Evolutionary conservation across 2,113 vertebrate genomes (phyloP), one percentile per base, ranked within the genome.

Genomic region (Ceyx cyanopectus): DNA sequence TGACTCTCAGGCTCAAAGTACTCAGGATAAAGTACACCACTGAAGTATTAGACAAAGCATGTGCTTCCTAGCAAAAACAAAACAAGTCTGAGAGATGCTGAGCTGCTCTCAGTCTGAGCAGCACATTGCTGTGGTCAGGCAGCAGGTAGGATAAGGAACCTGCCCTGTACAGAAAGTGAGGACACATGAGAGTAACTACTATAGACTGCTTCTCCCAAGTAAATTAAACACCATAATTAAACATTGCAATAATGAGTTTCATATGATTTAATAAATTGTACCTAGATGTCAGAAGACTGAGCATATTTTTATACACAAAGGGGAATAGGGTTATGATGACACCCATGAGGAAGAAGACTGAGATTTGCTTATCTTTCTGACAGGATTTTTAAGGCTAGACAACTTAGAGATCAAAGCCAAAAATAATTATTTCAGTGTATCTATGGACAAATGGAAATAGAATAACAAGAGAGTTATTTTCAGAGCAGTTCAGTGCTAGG

Each of bases 331-430:
- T 20, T 53, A 6, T 6, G 10, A 50, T 50, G 65, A 20, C 40
- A 58, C 2, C 57, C 22, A 2, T 0, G 2, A 2, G 40, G n/a
- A 27, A 37, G 14, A 56, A 1, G 5, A 80, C 8, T 12, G 15
- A 58, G 37, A 83, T 69, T 26, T 43, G 11, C 23, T 46, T 56
- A 22, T 50, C 58, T 32, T 56, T 43, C 69, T 34, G 22, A 5
- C 17, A 46, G n/a, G 34, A 77, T 37, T 77, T 53, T n/a, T 40
- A 56, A 37, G 20, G 27, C 23, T 32, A n/a, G 19, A 7, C 8
- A n/a, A 65, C 14, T 34, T 41, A 46, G 4, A 76, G 10, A 70
- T 30, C 10, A 66, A 11, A 34, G 26, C 10, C 30, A 73, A 67
- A 88, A 77, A 26, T 23, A 30, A 61, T n/a, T 67, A 32, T 62